Evolutionary conservation across 1,140 invertebrate species (phyloP).

Genomic region (Formica selysi): DNA sequence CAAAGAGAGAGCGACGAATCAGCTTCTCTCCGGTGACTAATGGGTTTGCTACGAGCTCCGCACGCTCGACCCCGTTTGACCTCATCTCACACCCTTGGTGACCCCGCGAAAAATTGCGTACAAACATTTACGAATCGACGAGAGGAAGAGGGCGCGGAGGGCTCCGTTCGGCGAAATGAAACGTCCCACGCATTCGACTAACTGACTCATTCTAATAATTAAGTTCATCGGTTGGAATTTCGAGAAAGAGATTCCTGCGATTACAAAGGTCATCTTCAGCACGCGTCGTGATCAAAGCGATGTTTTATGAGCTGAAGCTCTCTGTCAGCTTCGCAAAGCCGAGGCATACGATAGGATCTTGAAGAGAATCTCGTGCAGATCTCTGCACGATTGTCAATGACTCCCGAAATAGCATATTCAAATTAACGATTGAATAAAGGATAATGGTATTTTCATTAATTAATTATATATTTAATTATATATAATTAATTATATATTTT

Average conservation of each 20-base stretch:
- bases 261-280: conserved; percentile 52
- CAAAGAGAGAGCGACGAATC: conserved; percentile 48
- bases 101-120: conserved; percentile 62
- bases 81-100: conserved; percentile 12
- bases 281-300: conserved; percentile 60
- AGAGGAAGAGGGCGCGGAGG: neutral
- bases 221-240: conserved; percentile 62
- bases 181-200: conserved; percentile 47
- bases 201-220: conserved; percentile 67
- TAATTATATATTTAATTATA: neutral
- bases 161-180: conserved; percentile 35
- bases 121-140: conserved; percentile 68
- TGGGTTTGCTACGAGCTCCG: conserved; percentile 72
- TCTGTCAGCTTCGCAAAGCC: neutral
- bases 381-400: neutral
- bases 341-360: neutral
- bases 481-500: neutral
- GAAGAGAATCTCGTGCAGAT: neutral
- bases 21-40: conserved; percentile 72
- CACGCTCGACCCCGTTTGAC: conserved; percentile 74
- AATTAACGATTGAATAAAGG: conserved; percentile 3
- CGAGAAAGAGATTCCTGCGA: conserved; percentile 47
- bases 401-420: conserved; percentile 6
- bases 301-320: conserved; percentile 47
- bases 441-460: neutral